phyloP scores from a whole-genome alignment of 92 coral and sea anemone genomes.

The Plumapathes pennacea region DNA sequence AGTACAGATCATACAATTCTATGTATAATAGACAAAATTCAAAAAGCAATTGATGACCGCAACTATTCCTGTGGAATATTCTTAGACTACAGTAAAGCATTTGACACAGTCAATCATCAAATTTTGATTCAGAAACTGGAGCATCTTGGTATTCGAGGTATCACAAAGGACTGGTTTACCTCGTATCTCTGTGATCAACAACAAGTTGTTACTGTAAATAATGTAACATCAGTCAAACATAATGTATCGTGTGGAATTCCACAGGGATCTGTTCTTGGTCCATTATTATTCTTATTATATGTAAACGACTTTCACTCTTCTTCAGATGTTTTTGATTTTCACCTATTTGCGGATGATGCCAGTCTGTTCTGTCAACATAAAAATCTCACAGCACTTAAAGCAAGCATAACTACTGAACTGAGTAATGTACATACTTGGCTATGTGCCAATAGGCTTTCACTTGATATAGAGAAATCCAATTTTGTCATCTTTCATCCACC shows the following conservation, averaged over 20 bases:
- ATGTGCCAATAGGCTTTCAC: slow-evolving; percentile 44
- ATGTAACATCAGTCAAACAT: slow-evolving; percentile 1
- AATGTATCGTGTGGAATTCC: slow-evolving; percentile 41
- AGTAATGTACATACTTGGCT: slow-evolving; percentile 45
- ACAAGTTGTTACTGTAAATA: slow-evolving; percentile 31
- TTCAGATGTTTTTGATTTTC: slow-evolving; percentile 31
- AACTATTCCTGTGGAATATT: slow-evolving; percentile 50
- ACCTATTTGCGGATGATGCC: slow-evolving; percentile 59
- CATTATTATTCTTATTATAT: slow-evolving; percentile 35
- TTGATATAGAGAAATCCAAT: slow-evolving; percentile 46
- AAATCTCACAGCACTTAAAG: slow-evolving; percentile 14
- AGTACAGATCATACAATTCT: slow-evolving; percentile 44
- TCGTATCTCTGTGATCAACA: slow-evolving; percentile 21
- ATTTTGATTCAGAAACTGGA: slow-evolving; percentile 40
- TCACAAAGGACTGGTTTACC: slow-evolving; percentile 18
- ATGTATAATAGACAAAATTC: slow-evolving; percentile 46
- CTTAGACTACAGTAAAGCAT: slow-evolving; percentile 32
- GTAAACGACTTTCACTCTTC: slow-evolving; percentile 35
- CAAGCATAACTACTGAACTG: slow-evolving; percentile 25
- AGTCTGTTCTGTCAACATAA: slow-evolving; percentile 7
- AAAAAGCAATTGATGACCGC: slow-evolving; percentile 52
- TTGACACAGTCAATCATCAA: slow-evolving; percentile 34
- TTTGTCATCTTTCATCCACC: slow-evolving; percentile 42
- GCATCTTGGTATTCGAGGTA: slow-evolving; percentile 29
- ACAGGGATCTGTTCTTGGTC: slow-evolving; percentile 52